Evolutionary conservation across 2,888 invertebrate genomes (phyloP).

Genomic region (Stomorhina lunata): DNA sequence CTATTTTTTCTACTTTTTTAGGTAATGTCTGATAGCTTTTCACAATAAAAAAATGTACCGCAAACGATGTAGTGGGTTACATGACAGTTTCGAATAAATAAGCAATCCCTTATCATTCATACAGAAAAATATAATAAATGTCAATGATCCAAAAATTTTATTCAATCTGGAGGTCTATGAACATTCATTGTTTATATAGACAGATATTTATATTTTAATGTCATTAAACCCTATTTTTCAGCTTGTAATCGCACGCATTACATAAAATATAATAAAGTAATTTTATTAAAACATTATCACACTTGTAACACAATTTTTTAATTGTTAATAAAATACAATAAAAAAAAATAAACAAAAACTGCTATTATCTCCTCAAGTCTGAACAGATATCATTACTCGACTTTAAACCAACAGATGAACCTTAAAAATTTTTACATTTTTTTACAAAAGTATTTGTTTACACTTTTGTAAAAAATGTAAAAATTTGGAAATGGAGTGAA

Average conservation of each 20-base stretch:
- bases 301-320: slow-evolving; percentile 28
- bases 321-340: slow-evolving; percentile 49
- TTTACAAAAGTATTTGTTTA: not conserved
- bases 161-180: slow-evolving; percentile 32
- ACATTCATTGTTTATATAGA: not conserved
- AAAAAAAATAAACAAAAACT: slow-evolving; percentile 25
- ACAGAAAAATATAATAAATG: not conserved
- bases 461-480: not conserved
- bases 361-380: slow-evolving; percentile 49
- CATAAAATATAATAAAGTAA: not conserved
- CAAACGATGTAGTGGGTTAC: too few species aligned
- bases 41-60: too few species aligned
- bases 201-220: slow-evolving; percentile 36
- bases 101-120: not conserved
- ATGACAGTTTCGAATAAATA: too few species aligned
- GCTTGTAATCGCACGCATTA: slow-evolving; percentile 3
- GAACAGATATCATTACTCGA: slow-evolving; percentile 47
- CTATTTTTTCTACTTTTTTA: too few species aligned
- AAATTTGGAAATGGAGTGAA: not conserved
- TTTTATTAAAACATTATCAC: slow-evolving; percentile 52
- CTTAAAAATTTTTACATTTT: slow-evolving; percentile 26
- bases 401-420: slow-evolving; percentile 57
- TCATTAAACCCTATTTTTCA: slow-evolving; percentile 52
- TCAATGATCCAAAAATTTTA: slow-evolving; percentile 40
- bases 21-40: too few species aligned